Evolutionary conservation across 2,888 invertebrate genomes (phyloP).

Genomic region (Bhutanitis thaidina): DNA sequence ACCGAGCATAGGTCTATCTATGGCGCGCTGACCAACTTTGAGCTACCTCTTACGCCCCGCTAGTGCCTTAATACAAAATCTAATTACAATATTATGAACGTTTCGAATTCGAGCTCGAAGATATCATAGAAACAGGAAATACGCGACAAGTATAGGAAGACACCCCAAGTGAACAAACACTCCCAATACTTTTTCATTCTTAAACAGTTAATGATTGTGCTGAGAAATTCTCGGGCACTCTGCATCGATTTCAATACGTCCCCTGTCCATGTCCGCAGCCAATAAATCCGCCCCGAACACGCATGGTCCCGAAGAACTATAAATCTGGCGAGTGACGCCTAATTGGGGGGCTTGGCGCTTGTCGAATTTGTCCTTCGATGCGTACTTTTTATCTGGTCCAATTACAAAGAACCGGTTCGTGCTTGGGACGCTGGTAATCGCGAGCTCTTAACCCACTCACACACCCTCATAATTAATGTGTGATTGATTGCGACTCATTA

Average conservation of each 20-base stretch:
- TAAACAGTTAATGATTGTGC: constrained; percentile 6
- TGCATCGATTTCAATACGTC: constrained; percentile 25
- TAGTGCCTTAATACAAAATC: too few relatives aligned
- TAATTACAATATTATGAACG: too few relatives aligned
- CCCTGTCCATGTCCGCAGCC: constrained; percentile 27
- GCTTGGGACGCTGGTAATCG: constrained; percentile 26
- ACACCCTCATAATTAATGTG: constrained; percentile 24
- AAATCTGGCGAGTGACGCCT: constrained; percentile 39
- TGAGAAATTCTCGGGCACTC: not conserved
- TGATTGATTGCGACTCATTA: constrained; percentile 23
- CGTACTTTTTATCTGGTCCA: constrained; percentile 35
- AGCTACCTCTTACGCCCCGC: too few relatives aligned
- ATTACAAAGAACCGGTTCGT: constrained; percentile 29
- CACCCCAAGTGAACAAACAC: not conserved
- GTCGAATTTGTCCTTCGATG: constrained; percentile 39
- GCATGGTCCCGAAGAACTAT: constrained; percentile 27
- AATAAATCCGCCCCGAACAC: constrained; percentile 36
- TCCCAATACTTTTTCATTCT: not conserved
- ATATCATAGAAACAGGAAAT: too few relatives aligned
- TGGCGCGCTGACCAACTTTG: too few relatives aligned
- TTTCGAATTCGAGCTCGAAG: too few relatives aligned
- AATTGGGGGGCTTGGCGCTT: constrained; percentile 41
- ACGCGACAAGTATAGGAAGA: not conserved
- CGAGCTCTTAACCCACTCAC: constrained; percentile 17
- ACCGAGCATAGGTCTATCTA: too few relatives aligned